Conservation (phyloP, 2,888 invertebrate species). For the Alentia gelatinosa region DNA sequence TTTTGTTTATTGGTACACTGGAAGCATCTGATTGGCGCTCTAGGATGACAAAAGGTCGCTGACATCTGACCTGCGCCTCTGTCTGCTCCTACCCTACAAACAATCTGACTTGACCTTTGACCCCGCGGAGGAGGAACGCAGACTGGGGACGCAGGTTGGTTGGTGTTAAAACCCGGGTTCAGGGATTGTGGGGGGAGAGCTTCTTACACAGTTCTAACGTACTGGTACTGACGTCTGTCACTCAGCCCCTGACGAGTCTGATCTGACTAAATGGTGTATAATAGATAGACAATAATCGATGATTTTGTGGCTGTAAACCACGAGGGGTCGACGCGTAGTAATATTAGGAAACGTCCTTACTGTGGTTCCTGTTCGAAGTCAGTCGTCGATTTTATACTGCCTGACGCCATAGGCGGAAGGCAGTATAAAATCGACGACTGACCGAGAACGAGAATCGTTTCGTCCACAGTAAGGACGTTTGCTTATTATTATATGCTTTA, state of each 20-base stretch:
- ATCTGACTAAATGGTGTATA: neutral
- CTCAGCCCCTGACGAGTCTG: neutral
- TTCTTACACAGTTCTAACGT: neutral
- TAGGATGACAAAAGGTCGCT: neutral
- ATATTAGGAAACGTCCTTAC: too few species aligned
- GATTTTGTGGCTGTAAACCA: too few species aligned
- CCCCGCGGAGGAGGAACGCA: neutral
- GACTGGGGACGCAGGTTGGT: neutral
- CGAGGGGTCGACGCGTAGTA: too few species aligned
- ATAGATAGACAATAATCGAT: too few species aligned
- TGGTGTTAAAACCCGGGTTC: neutral
- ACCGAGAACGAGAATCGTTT: too few species aligned
- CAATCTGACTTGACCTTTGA: neutral
- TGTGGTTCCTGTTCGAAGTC: too few species aligned
- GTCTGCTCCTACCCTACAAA: neutral
- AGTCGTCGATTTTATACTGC: too few species aligned
- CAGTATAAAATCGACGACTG: too few species aligned
- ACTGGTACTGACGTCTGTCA: neutral
- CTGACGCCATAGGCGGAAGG: too few species aligned
- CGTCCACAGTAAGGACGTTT: too few species aligned
- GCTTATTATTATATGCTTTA: too few species aligned
- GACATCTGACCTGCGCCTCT: conserved; percentile 4
- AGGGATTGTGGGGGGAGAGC: neutral
- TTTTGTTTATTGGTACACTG: conserved; percentile 16
- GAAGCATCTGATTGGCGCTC: neutral